Evolutionary conservation across 2,113 vertebrate species (phyloP).

Genomic region (Platysternon megacephalum): DNA sequence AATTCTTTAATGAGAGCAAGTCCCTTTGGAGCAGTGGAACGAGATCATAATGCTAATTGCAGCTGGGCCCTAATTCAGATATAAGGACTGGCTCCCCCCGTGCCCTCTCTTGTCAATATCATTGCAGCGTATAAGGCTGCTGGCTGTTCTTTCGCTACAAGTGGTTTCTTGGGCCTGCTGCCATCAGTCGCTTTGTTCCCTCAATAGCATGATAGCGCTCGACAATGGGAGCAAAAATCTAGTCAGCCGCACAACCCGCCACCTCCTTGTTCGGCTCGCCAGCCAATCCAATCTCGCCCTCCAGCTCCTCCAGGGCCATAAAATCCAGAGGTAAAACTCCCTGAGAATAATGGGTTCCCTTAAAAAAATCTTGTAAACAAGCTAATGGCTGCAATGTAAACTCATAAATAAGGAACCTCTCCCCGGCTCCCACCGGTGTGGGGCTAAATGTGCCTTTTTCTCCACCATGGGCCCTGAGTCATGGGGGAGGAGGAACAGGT

Average conservation of each 20-base stretch:
- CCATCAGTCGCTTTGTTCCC: neutral
- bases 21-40: neutral
- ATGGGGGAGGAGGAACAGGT: neutral
- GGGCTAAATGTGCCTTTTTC: no score
- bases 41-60: neutral
- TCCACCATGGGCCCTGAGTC: fast-evolving
- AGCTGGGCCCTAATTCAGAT: neutral
- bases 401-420: neutral
- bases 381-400: neutral
- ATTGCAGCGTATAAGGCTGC: neutral
- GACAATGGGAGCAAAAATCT: neutral
- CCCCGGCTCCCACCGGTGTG: no score
- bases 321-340: neutral
- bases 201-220: neutral
- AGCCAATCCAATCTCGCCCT: neutral
- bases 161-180: neutral
- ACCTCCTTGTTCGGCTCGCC: neutral
- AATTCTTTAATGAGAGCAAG: no score
- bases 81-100: no score
- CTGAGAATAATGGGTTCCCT: neutral
- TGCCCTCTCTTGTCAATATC: neutral
- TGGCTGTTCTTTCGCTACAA: neutral
- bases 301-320: neutral
- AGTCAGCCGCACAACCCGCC: neutral
- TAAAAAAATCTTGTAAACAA: neutral